Evolutionary conservation across 2,113 vertebrate genomes (phyloP), one percentile per base, ranked within the genome.

Genomic region (Delphinus delphis): DNA sequence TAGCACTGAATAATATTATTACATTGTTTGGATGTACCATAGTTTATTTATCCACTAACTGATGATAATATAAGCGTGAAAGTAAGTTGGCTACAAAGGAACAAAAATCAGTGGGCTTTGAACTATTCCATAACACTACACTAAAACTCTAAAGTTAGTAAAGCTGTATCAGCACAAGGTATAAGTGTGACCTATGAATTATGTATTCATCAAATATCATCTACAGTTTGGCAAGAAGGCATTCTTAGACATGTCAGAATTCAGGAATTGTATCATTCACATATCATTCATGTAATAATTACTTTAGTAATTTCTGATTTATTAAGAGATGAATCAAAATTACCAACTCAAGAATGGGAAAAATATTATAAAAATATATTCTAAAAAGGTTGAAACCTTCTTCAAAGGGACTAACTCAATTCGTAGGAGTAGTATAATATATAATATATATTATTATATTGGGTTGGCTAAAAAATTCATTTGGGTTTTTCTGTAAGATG

Each of bases 91-190:
- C 67, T 76, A 47, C 65, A 81, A 89, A 88, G 60, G 70, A 94
- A 58, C 76, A 96, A 85, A 96, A 83, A 47, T 67, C 53, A 71
- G 31, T 88, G 41, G 76, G 31, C 44, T 93, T 90, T 82, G 41
- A 90, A 90, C 10, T 47, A 60, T 60, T 85, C 20, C 47, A 12
- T 25, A 62, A 63, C 36, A 93, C 71, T 90, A 68, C 33, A 76
- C 58, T 50, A 36, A 74, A 86, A 71, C 67, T 86, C 41, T 74
- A 31, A 82, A 41, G 21, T 53, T 71, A 81, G 38, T 62, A 94
- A 91, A 93, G 53, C 10, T 80, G 9, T 20, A 38, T 90, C 47
- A 76, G 36, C 11, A 47, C 70, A 84, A 67, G 68, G 2, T 67
- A 74, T 81, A 14, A 94, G 38, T 85, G 26, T 94, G 92, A 89